Base-by-base conservation (phyloP, 2,113 vertebrate genomes). In the Mesembrinibis cayennensis region DNA sequence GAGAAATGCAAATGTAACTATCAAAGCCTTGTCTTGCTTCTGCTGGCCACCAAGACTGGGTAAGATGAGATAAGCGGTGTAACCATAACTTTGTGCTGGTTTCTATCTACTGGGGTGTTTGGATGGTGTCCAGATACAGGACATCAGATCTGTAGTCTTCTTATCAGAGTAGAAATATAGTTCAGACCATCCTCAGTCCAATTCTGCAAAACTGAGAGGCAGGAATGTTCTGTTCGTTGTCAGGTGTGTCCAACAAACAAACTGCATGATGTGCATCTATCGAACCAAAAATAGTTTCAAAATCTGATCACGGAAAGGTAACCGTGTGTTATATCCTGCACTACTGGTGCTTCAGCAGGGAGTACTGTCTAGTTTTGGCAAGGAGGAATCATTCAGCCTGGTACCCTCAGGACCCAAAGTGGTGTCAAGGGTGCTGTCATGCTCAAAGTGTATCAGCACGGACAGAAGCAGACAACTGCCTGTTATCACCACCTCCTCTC, bases 291-390 rank as follows among this genome's bases (percentile, higher is more conserved):
- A 0, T 1, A 55, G 21, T 16, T 65, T 6, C 53, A 36, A 10
- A 30, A 5, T 6, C 32, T 22, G 44, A 19, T 6, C 29, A 4
- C 45, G 18, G 47, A 10, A 52, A 81, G 40, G 69, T 16, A 66
- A 29, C 47, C 1, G 0, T 29, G 38, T 32, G 27, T 65, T 44
- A 0, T 11, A 8, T 7, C 27, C 78, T 49, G 19, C 0, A 2
- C 21, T 49, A 4, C 4, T 21, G 19, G 40, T 42, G 67, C 47
- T 87, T 26, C 73, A 62, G 59, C 63, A 70, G 23, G 42, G 66
- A 50, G 4, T 3, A 38, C 10, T 30, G 36, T 36, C 13, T 3
- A 3, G 34, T 74, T 82, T 72, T 49, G 56, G 18, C 56, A 50
- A 32, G 23, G 26, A 67, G 44, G 66, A 47, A 38, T 27, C 32